Percentiles rank a stretch among this genome's conserved stretches.
phyloP scores from a whole-genome alignment of 2,797 vertebrate genomes.

The Tapirus indicus region DNA sequence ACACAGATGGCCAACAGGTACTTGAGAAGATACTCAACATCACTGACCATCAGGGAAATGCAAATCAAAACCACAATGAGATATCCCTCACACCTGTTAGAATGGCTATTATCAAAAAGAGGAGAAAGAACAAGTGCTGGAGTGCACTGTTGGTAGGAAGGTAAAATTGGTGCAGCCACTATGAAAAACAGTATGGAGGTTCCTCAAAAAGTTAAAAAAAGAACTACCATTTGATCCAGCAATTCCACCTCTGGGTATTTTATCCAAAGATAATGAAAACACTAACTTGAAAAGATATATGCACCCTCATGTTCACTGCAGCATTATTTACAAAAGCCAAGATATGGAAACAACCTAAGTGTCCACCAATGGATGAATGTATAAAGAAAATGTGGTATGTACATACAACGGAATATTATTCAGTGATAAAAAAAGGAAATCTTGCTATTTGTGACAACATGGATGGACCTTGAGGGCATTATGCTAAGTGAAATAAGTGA shows the following conservation, averaged over 20 bases:
- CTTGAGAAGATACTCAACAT: background rate
- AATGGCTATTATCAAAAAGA: slow-evolving; percentile 5
- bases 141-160: background rate
- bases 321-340: background rate
- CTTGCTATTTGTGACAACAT: background rate
- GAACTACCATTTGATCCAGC: background rate
- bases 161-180: background rate
- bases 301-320: background rate
- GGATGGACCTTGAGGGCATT: background rate
- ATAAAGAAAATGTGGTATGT: background rate
- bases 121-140: background rate
- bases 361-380: background rate
- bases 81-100: background rate
- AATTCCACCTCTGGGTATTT: background rate
- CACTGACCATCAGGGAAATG: background rate
- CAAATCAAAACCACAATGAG: background rate
- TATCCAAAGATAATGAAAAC: background rate
- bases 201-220: background rate
- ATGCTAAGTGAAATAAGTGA: background rate
- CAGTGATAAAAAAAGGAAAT: background rate
- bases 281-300: background rate
- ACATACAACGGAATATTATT: background rate
- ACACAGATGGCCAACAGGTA: background rate
- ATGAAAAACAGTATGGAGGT: background rate
- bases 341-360: background rate